A percentile compares a stretch with the other conserved stretches of the same genome.
Conservation (phyloP, 2,888 invertebrate species). For the Oxycera nigricornis region DNA sequence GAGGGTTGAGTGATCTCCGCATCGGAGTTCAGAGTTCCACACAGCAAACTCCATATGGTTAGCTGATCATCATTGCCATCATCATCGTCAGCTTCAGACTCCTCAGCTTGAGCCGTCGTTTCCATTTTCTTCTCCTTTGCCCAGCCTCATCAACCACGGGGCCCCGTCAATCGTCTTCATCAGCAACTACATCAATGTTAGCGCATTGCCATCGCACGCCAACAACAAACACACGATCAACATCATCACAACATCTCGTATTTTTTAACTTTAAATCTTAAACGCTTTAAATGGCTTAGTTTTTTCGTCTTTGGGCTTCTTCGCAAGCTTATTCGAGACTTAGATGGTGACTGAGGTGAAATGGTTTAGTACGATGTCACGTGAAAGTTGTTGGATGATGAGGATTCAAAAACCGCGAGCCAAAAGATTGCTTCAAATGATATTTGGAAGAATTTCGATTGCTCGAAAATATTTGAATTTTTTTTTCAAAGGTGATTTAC, state of each 20-base stretch:
- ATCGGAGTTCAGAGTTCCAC: slow-evolving; percentile 9
- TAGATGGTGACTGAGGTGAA: background rate
- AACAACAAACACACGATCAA: background rate
- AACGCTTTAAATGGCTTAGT: slow-evolving; percentile 17
- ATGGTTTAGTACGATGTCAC: background rate
- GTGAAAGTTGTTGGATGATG: background rate
- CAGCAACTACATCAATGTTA: slow-evolving; percentile 18
- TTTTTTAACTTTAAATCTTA: slow-evolving; percentile 11
- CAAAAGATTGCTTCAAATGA: background rate
- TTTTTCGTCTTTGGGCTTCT: slow-evolving; percentile 9
- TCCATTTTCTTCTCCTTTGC: background rate
- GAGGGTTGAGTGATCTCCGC: slow-evolving; percentile 28
- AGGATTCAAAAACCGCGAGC: background rate
- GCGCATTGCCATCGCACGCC: background rate
- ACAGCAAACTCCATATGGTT: background rate
- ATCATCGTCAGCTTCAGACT: background rate
- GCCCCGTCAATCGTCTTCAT: slow-evolving; percentile 10
- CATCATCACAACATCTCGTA: slow-evolving; percentile 8
- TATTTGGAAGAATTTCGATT: too few species aligned
- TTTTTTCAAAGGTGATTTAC: too few species aligned
- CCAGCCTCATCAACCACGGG: background rate
- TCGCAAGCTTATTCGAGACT: background rate
- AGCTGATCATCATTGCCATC: background rate
- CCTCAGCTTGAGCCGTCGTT: background rate
- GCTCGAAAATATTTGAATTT: too few species aligned